These are phyloP conservation scores for Epiblema foenella DNA, from an alignment of 2,888 invertebrate species.

Conservation along the genomic window DNA sequence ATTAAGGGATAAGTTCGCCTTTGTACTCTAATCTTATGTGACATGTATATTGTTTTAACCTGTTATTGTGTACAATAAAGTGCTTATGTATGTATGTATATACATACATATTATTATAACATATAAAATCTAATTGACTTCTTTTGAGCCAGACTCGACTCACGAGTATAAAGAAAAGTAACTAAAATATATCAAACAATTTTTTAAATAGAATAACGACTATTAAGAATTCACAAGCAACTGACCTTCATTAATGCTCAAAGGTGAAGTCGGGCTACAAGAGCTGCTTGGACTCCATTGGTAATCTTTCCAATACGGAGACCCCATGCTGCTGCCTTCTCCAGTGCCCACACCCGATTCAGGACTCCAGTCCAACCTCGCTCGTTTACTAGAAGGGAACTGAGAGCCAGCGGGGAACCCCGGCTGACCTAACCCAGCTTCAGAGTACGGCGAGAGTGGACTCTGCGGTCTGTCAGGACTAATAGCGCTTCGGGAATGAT, in stretches of 20 bases:
- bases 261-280: constrained; percentile 79
- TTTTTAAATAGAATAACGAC: no score
- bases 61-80: no score
- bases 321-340: constrained; percentile 63
- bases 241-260: constrained; percentile 71
- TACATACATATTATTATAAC: no score
- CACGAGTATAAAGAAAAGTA: no score
- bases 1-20: no score
- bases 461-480: constrained; percentile 66
- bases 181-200: no score
- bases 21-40: no score
- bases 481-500: constrained; percentile 59
- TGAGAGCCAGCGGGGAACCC: constrained; percentile 69
- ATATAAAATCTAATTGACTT: no score
- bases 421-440: constrained; percentile 63
- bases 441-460: constrained; percentile 70
- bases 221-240: background rate
- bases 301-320: constrained; percentile 73
- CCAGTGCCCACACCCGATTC: constrained; percentile 73
- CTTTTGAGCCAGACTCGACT: no score
- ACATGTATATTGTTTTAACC: no score
- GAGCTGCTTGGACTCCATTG: constrained; percentile 85
- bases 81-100: no score
- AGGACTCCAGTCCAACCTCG: constrained; percentile 76
- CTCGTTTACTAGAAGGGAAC: constrained; percentile 59